These are phyloP conservation scores for Sebastes aleutianus DNA, from an alignment of 2,797 vertebrate genomes.

Conservation along the genomic window DNA sequence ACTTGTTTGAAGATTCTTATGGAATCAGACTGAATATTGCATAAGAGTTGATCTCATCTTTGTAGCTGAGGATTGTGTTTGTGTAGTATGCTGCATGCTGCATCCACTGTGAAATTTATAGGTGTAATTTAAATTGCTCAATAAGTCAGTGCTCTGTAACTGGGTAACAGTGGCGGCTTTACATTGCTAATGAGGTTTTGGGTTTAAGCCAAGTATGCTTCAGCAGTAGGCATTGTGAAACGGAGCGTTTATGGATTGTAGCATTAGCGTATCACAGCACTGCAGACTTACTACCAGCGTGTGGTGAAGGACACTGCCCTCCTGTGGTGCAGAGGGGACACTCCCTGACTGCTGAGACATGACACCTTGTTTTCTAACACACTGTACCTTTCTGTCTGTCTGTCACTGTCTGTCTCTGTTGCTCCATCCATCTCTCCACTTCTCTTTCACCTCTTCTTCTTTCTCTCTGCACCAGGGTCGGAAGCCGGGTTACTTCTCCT, in stretches of 20 bases:
- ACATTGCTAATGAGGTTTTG: constrained; percentile 69
- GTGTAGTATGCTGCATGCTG: constrained; percentile 8
- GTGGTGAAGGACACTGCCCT: constrained; percentile 67
- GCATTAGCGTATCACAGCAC: constrained; percentile 64
- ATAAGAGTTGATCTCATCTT: constrained; percentile 29
- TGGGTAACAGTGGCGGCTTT: constrained; percentile 65
- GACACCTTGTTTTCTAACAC: constrained; percentile 25
- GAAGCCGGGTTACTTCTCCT: constrained; percentile 97
- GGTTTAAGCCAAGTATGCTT: constrained; percentile 50
- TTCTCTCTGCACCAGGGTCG: constrained; percentile 88
- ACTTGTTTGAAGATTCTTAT: constrained; percentile 18
- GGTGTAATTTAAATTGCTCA: constrained; percentile 57
- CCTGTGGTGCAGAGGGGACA: constrained; percentile 65
- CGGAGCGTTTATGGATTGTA: constrained; percentile 67
- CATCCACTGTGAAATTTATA: constrained; percentile 53
- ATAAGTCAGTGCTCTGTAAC: constrained; percentile 45
- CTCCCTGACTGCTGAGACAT: constrained; percentile 16
- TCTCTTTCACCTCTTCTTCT: constrained; percentile 83
- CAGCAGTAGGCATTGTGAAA: constrained; percentile 61
- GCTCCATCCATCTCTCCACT: constrained; percentile 18
- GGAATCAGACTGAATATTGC: constrained; percentile 21
- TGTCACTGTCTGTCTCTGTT: constrained; percentile 73
- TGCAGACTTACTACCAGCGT: constrained; percentile 50
- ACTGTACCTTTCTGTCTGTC: constrained; percentile 27
- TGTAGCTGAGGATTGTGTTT: constrained; percentile 31